A percentile compares a stretch with the other conserved stretches of the same genome.
Conservation (phyloP, 1,140 invertebrate genomes). For the Coboldia fuscipes region DNA sequence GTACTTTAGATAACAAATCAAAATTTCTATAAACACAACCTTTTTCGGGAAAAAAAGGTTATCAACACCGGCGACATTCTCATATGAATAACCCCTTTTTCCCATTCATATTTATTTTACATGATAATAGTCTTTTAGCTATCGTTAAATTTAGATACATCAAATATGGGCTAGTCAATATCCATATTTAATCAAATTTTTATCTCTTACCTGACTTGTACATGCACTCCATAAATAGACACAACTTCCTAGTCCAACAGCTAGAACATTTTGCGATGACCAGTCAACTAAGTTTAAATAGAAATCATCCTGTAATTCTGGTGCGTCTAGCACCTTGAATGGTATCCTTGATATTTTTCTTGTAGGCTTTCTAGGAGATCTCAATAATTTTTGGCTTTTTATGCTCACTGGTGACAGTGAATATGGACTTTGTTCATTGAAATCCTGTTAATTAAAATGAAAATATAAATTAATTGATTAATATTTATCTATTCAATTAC, state of each 20-base stretch:
- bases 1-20: too few species aligned
- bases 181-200: too few species aligned
- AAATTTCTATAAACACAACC: too few species aligned
- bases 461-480: conserved; percentile 7
- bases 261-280: conserved; percentile 96
- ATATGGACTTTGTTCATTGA: conserved; percentile 51
- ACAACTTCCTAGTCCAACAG: conserved; percentile 93
- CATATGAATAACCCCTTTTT: too few species aligned
- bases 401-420: conserved; percentile 83
- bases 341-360: conserved; percentile 93
- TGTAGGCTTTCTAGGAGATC: conserved; percentile 86
- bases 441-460: conserved; percentile 35
- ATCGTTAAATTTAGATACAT: too few species aligned
- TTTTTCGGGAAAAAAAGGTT: too few species aligned
- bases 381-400: conserved; percentile 81
- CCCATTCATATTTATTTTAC: too few species aligned
- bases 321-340: conserved; percentile 95
- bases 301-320: conserved; percentile 97
- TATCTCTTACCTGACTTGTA: conserved; percentile 76
- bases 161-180: too few species aligned
- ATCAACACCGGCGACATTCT: too few species aligned
- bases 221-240: conserved; percentile 99
- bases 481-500: neutral
- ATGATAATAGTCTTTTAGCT: too few species aligned
- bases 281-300: conserved; percentile 98